Base-by-base conservation (phyloP, 2,113 vertebrate species). In the Sula dactylatra region DNA sequence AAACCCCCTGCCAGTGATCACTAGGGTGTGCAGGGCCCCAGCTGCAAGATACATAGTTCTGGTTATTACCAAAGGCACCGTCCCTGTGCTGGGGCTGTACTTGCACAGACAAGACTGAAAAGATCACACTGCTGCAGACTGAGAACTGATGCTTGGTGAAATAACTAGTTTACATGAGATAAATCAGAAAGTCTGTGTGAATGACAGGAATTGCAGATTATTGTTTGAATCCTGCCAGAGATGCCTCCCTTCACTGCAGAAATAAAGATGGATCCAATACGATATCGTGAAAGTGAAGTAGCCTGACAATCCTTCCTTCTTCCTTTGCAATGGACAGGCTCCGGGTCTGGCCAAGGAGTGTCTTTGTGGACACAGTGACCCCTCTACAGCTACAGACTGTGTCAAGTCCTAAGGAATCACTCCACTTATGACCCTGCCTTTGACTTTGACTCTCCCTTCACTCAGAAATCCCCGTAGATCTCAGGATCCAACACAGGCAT, bases 281-380 rank as follows among this genome's bases (percentile, higher is more conserved):
- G 25, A n/a, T 55, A n/a, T 2, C 0, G 0, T 44, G 55, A 52
- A 70, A 85, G 44, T 73, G 31, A 82, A 54, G 62, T 3, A 74
- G 19, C 25, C n/a, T 70, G 34, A 44, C 5, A 5, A 6, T 58
- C 32, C 55, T 70, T 71, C 36, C 10, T 34, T 50, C 49, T 84
- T 73, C 27, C 19, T 42, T 56, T 49, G 59, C 55, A 77, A 61
- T 4, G 14, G 54, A 38, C 20, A 50, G 52, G 67, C 62, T 81
- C 44, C 67, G 25, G 9, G 19, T 86, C 40, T 69, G 64, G 31
- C n/a, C 54, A 64, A 56, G 40, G 52, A 32, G n/a, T 16, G 12
- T 36, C 64, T 95, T 19, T 56, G 54, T 73, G 86, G 83, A 59
- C 47, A 50, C 10, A 88, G 45, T 12, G 55, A 62, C 10, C 2